Conservation (phyloP, 2,888 invertebrate genomes). For the Xestia ashworthii region DNA sequence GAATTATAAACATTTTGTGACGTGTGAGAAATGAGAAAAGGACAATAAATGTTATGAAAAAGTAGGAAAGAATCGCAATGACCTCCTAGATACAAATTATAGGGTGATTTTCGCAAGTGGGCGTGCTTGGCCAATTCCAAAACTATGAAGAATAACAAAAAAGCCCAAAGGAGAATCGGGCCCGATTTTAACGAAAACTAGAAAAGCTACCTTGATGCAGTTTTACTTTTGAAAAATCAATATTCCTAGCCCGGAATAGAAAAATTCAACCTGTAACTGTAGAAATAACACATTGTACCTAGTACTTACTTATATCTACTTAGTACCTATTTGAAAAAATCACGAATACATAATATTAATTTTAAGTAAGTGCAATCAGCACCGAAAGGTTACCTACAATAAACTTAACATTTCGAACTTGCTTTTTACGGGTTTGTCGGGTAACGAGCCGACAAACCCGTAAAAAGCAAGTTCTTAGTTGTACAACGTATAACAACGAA, state of each 20-base stretch:
- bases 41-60: slow-evolving; percentile 1
- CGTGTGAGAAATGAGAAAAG: neutral
- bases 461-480: neutral
- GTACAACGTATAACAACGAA: neutral
- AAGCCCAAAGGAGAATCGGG: neutral
- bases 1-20: neutral
- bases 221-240: neutral
- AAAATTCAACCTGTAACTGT: neutral
- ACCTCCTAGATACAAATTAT: neutral
- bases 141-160: neutral
- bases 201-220: neutral
- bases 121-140: neutral
- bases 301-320: neutral
- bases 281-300: neutral
- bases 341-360: neutral
- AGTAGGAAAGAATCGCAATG: slow-evolving; percentile 9
- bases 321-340: neutral
- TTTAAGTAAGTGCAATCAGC: neutral
- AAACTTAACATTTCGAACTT: too few relatives aligned
- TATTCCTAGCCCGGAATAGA: neutral
- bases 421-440: too few relatives aligned
- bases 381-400: neutral
- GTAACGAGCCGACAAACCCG: too few relatives aligned
- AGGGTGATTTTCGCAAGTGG: neutral
- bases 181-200: neutral